Evolutionary conservation across 2,888 invertebrate genomes (phyloP).

Genomic region (Mythimna loreyi): DNA sequence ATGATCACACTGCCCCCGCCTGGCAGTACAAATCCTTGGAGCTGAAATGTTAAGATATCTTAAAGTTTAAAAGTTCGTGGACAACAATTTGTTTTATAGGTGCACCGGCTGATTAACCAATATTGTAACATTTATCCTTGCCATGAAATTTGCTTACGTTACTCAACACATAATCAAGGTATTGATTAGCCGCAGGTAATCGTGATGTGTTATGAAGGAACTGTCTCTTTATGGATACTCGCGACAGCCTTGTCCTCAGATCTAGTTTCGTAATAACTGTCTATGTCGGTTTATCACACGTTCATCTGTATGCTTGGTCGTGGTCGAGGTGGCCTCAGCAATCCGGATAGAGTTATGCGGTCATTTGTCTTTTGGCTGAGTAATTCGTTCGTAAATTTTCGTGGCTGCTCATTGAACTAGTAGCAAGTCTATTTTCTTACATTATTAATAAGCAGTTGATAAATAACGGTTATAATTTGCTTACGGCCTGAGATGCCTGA

Average conservation of each 20-base stretch:
- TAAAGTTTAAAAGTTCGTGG: constrained; percentile 15
- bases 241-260: constrained; percentile 70
- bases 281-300: constrained; percentile 74
- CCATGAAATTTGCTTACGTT: constrained; percentile 50
- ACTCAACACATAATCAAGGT: constrained; percentile 67
- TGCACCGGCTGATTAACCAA: constrained; percentile 31
- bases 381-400: constrained; percentile 31
- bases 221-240: constrained; percentile 68
- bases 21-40: constrained; percentile 89
- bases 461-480: constrained; percentile 50
- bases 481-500: constrained; percentile 78
- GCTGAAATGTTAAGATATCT: constrained; percentile 82
- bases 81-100: constrained; percentile 3
- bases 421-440: neutral
- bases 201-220: constrained; percentile 64
- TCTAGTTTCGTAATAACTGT: constrained; percentile 77
- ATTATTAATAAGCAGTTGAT: constrained; percentile 2
- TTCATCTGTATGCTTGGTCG: constrained; percentile 70
- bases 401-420: constrained; percentile 17
- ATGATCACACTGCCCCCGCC: constrained; percentile 92
- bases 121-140: constrained; percentile 34
- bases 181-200: constrained; percentile 70
- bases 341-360: constrained; percentile 57
- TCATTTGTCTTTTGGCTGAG: constrained; percentile 61
- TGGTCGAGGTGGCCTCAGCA: constrained; percentile 69